Base-by-base conservation (phyloP, 2,113 vertebrate species). In the Nibea coibor region DNA sequence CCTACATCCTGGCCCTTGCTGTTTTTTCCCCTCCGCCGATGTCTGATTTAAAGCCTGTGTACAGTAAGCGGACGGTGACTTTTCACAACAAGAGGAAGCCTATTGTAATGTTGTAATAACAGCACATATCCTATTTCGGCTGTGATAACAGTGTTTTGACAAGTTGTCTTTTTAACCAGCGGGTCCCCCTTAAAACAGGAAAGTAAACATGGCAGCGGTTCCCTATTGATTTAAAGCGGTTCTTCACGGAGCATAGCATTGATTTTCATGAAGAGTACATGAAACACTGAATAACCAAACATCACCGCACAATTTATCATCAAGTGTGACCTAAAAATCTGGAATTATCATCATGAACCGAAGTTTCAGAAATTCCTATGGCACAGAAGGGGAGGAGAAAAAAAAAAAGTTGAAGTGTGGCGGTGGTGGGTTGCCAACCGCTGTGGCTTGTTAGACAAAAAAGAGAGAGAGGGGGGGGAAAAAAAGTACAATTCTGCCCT, bases 51-150 rank as follows among this genome's bases (percentile, higher is more conserved):
- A 75, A 83, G 83, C 88, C 64, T 62, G 78, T 72, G 78, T 83
- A 80, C 61, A 31, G 68, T 64, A 10, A 77, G 51, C 65, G 53
- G 51, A 62, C 0, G 4, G 26, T 43, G 57, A 66, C 53, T 89
- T 91, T 84, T 91, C 81, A 84, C 57, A 86, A 87, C 84, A 87
- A 81, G 78, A 86, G 82, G 84, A 91, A 91, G 71, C 72, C 78
- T 51, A 53, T 81, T 84, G 67, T 80, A 53, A 50, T 88, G 73
- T 80, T 89, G 69, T 72, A 78, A 80, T 81, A 88, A 86, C 78
- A 48, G 31, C 72, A 69, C 57, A 22, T 43, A 87, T 91, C 65
- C 24, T 54, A 63, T 89, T 84, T 67, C 78, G 57, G 42, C 24
- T 59, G 17, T 53, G 77, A 82, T 31, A 80, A 67, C n/a, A 2